Base-by-base conservation (phyloP, 1,140 invertebrate species). In the Pogonomyrmex barbatus region DNA sequence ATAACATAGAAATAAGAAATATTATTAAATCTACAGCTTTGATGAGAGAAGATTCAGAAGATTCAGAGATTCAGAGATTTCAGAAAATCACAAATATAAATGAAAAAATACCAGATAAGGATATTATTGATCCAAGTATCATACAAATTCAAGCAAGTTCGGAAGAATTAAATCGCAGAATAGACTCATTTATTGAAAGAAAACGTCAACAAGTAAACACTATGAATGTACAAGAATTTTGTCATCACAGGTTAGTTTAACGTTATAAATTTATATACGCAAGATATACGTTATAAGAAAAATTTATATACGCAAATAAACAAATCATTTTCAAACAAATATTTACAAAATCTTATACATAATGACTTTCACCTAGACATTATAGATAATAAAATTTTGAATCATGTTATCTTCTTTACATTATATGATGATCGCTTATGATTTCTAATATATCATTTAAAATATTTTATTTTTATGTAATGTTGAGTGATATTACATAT, bases 141-240 rank as follows among this genome's bases (percentile, higher is more conserved):
- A 92, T 96, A 24, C 97, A 97, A 94, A 96, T 97, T 54, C 96
- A 95, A 84, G 96, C 96, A 0, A 93, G 94, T 17, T 94, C 94
- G 58, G 94, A 96, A 52, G 96, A 97, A 91, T 87, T 97, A 8
- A 93, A 96, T 73, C 93, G 95, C 79, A 94, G 96, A 79, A 97
- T 97, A 88, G 91, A 96, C 63, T 96, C 96, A 82, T 97, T 97
- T 90, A 96, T 97, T 67, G 93, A 96, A 79, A 94, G 95, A 79
- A 97, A 97, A 93, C 94, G 96, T 14, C 94, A 95, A 70, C 96
- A 97, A 94, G 96, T 97, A 14, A 96, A 97, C 94, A 92, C 95
- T 62, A 93, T 95, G 54, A 97, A 97, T 93, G 93, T 97, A 84
- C 95, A 95, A 91, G 97, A 97, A 91, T 97, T 97, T 93, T 97